These are phyloP conservation scores for Aurelia sp. DNA, from an alignment of 30 jellyfish, hydroid and myxozoan species.

Conservation along the genomic window DNA sequence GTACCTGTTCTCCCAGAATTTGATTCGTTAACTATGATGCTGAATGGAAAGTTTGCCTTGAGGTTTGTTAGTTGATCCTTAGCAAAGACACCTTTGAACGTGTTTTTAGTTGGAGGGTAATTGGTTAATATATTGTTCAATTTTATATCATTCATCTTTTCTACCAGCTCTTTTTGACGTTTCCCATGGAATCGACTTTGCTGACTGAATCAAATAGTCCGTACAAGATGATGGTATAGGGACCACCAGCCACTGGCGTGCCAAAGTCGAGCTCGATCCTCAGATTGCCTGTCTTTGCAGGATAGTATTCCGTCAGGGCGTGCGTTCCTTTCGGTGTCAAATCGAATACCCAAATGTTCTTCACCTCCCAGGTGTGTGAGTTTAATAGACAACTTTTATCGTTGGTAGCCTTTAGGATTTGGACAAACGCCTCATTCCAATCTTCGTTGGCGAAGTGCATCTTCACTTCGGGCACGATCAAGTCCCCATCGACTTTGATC, in stretches of 20 bases:
- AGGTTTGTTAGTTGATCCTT: too few species aligned
- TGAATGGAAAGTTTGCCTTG: too few species aligned
- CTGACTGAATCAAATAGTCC: neutral
- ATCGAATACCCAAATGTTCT: conserved; percentile 1
- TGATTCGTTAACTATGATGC: too few species aligned
- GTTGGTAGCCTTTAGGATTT: neutral
- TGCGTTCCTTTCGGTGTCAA: neutral
- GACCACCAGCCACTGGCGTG: neutral
- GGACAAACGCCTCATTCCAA: neutral
- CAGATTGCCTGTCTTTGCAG: neutral
- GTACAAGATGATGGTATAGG: neutral
- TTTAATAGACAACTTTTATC: neutral
- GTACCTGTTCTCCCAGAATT: too few species aligned
- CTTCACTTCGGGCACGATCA: too few species aligned
- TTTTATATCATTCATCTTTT: neutral
- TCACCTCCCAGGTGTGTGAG: neutral
- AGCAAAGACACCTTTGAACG: too few species aligned
- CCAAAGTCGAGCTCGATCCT: neutral
- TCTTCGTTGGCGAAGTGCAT: neutral
- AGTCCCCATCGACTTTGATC: too few species aligned
- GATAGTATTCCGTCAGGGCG: neutral
- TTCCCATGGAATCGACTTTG: neutral
- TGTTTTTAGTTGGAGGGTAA: too few species aligned
- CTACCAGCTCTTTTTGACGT: neutral
- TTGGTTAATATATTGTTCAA: neutral